A percentile compares a stretch with the other conserved stretches of the same genome.
Conservation (phyloP, 2,888 invertebrate genomes). For the Xanthia togata region DNA sequence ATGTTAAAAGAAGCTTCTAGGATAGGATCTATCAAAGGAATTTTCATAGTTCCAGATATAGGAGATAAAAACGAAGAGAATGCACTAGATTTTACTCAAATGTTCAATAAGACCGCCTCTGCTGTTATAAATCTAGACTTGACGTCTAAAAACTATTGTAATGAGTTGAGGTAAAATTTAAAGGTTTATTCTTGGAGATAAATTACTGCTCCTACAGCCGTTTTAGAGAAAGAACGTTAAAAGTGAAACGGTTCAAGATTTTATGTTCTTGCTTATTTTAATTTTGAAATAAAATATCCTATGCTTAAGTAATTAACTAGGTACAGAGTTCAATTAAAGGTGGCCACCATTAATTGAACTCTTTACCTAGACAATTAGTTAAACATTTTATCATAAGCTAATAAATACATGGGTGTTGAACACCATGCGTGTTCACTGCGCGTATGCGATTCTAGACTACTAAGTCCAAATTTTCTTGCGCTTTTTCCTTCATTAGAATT, state of each 20-base stretch:
- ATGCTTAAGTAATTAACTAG: neutral
- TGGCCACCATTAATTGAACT: neutral
- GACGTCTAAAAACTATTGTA: slow-evolving; percentile 72
- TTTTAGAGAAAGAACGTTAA: slow-evolving; percentile 12
- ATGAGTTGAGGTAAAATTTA: slow-evolving; percentile 73
- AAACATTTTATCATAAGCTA: neutral
- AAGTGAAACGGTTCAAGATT: slow-evolving; percentile 3
- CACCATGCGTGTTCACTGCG: neutral
- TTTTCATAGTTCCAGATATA: slow-evolving; percentile 73
- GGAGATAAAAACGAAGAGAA: slow-evolving; percentile 55
- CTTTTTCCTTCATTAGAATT: neutral
- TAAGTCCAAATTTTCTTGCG: neutral
- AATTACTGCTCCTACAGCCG: slow-evolving; percentile 25
- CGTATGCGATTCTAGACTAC: neutral
- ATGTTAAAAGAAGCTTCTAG: slow-evolving; percentile 72
- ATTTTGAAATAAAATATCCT: neutral
- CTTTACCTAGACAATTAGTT: too few relatives aligned
- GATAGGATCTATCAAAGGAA: slow-evolving; percentile 75
- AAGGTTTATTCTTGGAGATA: slow-evolving; percentile 44
- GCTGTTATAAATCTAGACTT: slow-evolving; percentile 76
- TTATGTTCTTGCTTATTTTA: neutral
- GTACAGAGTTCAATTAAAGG: neutral
- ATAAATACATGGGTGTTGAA: neutral
- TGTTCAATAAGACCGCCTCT: slow-evolving; percentile 70
- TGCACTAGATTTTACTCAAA: slow-evolving; percentile 63